Percentiles rank a stretch among this genome's conserved stretches.
Conservation (phyloP, 2,113 vertebrate species). For the Neoarius graeffei region DNA sequence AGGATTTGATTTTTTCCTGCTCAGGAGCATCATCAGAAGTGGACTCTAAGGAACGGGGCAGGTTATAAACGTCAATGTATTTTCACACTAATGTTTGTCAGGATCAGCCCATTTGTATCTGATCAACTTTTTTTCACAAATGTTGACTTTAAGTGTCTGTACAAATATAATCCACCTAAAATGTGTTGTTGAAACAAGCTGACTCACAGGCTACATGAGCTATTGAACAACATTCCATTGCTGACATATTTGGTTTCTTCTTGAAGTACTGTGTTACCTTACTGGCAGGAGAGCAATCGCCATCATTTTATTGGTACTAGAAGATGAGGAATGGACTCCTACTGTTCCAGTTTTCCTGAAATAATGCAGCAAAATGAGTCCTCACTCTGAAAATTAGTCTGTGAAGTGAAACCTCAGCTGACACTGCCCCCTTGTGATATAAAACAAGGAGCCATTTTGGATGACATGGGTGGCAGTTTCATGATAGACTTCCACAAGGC, state of each 20-base stretch:
- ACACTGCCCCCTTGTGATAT: conserved; percentile 50
- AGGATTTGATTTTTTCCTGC: background rate
- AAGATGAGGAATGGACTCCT: background rate
- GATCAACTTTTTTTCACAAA: background rate
- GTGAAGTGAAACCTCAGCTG: background rate
- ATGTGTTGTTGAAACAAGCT: background rate
- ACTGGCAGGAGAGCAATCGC: background rate
- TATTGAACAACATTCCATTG: background rate
- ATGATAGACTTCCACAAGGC: background rate
- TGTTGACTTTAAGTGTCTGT: conserved; percentile 4
- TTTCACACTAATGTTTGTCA: conserved; percentile 2
- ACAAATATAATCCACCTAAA: conserved; percentile 3
- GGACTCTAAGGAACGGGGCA: no score
- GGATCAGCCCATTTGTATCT: background rate
- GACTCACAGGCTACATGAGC: background rate
- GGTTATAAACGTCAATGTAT: background rate
- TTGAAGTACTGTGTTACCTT: background rate
- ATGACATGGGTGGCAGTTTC: background rate
- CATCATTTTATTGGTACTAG: background rate
- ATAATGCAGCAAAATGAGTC: background rate
- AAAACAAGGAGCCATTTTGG: background rate
- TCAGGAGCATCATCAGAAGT: background rate
- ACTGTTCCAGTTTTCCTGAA: background rate
- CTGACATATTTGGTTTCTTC: background rate
- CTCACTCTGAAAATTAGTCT: background rate